These are phyloP conservation scores for Enteromius mattozi DNA, from an alignment of 2,797 vertebrate species.

Conservation along the genomic window DNA sequence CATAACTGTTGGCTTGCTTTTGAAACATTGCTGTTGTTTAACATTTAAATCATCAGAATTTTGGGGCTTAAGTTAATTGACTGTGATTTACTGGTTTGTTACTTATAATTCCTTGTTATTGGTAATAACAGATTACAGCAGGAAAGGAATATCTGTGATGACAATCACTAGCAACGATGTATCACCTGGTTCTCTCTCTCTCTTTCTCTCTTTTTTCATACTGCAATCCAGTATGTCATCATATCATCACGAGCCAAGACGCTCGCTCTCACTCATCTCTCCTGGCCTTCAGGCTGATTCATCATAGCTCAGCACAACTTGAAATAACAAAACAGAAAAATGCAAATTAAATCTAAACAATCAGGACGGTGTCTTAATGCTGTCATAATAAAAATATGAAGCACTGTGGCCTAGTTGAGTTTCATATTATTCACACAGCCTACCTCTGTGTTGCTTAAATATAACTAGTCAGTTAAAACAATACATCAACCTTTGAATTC, in stretches of 20 bases:
- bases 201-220: constrained; percentile 17
- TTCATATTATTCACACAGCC: neutral
- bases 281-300: constrained; percentile 57
- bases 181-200: neutral
- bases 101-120: constrained; percentile 13
- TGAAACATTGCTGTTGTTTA: neutral
- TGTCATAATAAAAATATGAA: constrained; percentile 41
- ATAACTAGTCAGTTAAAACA: constrained; percentile 26
- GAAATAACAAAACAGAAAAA: constrained; percentile 77
- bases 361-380: constrained; percentile 46
- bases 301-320: constrained; percentile 68
- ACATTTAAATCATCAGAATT: neutral
- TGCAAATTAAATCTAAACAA: constrained; percentile 68
- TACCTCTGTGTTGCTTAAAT: constrained; percentile 1
- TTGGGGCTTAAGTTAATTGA: neutral
- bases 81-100: constrained; percentile 5
- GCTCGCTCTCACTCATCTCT: constrained; percentile 62
- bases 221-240: constrained; percentile 64
- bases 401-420: neutral
- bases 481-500: constrained; percentile 27
- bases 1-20: neutral
- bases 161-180: neutral
- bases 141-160: constrained; percentile 5
- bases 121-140: constrained; percentile 7
- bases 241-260: constrained; percentile 57